Evolutionary conservation across 1,140 invertebrate genomes (phyloP).

Genomic region (Drosophila pruinosa): DNA sequence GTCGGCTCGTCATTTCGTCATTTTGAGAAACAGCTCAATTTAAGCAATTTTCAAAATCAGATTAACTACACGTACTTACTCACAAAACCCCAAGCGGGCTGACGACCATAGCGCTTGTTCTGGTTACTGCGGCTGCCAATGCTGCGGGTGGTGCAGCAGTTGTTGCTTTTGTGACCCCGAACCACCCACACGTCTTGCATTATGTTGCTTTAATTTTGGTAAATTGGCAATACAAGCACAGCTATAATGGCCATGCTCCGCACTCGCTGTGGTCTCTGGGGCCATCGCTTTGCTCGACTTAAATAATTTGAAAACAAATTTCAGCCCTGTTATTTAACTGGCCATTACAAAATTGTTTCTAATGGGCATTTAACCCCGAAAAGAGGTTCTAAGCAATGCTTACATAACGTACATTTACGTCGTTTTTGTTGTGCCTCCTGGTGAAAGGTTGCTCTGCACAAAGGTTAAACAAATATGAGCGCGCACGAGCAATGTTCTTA

Average conservation of each 20-base stretch:
- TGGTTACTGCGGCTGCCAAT: background rate
- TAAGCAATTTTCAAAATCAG: conserved; percentile 61
- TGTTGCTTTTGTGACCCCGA: conserved; percentile 59
- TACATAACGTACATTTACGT: conserved; percentile 38
- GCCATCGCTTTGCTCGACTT: conserved; percentile 75
- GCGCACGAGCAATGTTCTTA: conserved; percentile 65
- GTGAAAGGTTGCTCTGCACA: conserved; percentile 58
- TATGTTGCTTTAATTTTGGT: conserved; percentile 75
- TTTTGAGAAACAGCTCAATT: conserved; percentile 52
- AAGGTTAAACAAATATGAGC: conserved; percentile 74
- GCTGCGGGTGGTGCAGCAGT: background rate
- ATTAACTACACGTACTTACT: conserved; percentile 14
- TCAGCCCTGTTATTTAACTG: conserved; percentile 73
- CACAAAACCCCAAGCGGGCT: background rate
- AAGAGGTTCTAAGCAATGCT: conserved; percentile 33
- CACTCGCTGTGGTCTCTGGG: conserved; percentile 15
- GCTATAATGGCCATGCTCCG: background rate
- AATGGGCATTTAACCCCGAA: conserved; percentile 73
- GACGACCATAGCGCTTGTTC: background rate
- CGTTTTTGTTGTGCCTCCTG: conserved; percentile 32
- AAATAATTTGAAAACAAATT: conserved; percentile 81
- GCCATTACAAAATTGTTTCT: conserved; percentile 73
- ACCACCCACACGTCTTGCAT: conserved; percentile 74
- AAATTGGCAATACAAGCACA: conserved; percentile 62
- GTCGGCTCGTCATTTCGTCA: conserved; percentile 8